phyloP scores from a whole-genome alignment of 2,113 vertebrate genomes.

The Myrmophylax atrothorax region DNA sequence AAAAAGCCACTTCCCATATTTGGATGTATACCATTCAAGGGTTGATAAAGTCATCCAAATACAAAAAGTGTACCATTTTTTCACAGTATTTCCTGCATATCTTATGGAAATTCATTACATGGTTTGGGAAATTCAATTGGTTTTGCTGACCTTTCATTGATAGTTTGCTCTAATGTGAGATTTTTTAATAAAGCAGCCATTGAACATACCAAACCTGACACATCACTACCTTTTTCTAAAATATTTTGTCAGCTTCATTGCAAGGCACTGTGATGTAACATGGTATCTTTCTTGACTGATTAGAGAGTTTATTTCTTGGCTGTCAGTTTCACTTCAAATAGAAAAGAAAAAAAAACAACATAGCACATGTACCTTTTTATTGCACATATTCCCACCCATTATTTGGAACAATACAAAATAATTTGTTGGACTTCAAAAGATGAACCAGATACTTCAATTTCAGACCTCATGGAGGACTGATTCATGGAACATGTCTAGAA shows the following conservation, averaged over 20 bases:
- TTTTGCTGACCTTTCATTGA: slow-evolving; percentile 18
- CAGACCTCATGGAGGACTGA: neutral
- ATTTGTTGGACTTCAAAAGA: neutral
- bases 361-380: neutral
- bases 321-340: neutral
- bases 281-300: neutral
- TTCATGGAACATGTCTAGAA: neutral
- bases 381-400: neutral
- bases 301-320: neutral
- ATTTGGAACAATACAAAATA: neutral
- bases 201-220: neutral
- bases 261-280: neutral
- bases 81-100: neutral
- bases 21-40: neutral
- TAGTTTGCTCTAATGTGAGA: neutral
- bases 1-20: neutral
- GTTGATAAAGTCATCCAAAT: neutral
- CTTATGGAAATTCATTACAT: neutral
- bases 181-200: neutral
- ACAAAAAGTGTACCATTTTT: neutral
- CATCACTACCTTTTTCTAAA: neutral
- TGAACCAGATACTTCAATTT: neutral
- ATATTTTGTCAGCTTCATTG: slow-evolving; percentile 7
- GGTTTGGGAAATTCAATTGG: slow-evolving; percentile 3
- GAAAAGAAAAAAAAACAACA: neutral